Evolutionary conservation across 2,888 invertebrate species (phyloP).

Genomic region (Scaptomyza parva): DNA sequence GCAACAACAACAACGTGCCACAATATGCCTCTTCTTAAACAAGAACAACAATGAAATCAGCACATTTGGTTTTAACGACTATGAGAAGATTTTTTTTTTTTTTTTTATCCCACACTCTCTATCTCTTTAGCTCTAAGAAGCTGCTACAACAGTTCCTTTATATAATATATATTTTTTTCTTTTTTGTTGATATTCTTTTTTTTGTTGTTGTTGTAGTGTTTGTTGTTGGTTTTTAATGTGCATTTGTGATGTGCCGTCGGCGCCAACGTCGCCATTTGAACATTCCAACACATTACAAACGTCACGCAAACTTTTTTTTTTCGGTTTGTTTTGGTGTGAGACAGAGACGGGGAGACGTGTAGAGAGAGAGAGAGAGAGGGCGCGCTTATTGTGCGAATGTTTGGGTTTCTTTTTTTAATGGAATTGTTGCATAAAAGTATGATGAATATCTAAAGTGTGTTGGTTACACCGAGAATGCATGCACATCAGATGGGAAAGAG

Average conservation of each 20-base stretch:
- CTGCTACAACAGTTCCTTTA: constrained; percentile 52
- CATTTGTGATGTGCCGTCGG: constrained; percentile 60
- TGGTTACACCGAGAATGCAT: constrained; percentile 32
- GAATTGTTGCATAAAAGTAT: constrained; percentile 42
- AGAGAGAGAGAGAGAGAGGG: constrained; percentile 2
- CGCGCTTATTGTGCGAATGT: constrained; percentile 37
- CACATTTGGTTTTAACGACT: constrained; percentile 80
- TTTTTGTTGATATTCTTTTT: constrained; percentile 19
- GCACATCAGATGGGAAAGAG: too few relatives aligned
- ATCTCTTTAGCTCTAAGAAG: constrained; percentile 55
- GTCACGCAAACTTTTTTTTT: constrained; percentile 49
- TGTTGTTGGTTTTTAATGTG: constrained; percentile 74
- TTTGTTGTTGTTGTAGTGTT: constrained; percentile 23
- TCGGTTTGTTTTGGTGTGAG: constrained; percentile 1
- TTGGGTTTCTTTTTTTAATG: constrained; percentile 38
- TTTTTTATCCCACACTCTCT: constrained; percentile 1
- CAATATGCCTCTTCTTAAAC: constrained; percentile 52
- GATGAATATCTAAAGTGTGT: constrained; percentile 36
- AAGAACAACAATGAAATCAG: constrained; percentile 67
- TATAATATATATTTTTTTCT: background rate
- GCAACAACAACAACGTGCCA: constrained; percentile 47
- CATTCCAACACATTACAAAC: constrained; percentile 63
- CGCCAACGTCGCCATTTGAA: constrained; percentile 60
- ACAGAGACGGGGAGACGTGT: background rate
- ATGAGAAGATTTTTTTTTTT: constrained; percentile 49